Conservation (phyloP, 2,113 vertebrate species). For the Chrysochloris asiatica region DNA sequence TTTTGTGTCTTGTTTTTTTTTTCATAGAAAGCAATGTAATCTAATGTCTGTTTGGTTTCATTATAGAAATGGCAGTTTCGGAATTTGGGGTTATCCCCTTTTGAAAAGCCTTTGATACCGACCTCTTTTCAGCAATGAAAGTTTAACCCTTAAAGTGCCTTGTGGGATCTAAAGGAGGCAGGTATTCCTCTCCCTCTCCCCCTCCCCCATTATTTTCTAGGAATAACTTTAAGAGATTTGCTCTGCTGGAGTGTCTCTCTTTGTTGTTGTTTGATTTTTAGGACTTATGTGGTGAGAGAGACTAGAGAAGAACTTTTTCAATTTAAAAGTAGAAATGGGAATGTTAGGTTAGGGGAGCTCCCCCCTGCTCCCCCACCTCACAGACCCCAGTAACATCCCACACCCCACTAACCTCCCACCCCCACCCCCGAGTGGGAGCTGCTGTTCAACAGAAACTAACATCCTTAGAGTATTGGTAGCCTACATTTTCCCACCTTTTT, state of each 20-base stretch:
- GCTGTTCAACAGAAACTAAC: background rate
- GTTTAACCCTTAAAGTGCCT: slow-evolving; percentile 60
- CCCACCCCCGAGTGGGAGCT: background rate
- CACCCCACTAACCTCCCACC: too few relatives aligned
- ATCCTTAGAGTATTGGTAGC: background rate
- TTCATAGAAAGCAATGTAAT: slow-evolving; percentile 63
- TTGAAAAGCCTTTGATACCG: slow-evolving; percentile 21
- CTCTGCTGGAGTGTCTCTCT: background rate
- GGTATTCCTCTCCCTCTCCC: background rate
- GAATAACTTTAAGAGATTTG: background rate
- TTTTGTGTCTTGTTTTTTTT: background rate
- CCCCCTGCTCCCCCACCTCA: background rate
- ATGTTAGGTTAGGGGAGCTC: background rate
- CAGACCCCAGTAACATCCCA: background rate
- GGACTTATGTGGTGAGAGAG: background rate
- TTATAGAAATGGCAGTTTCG: slow-evolving; percentile 58
- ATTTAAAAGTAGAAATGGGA: background rate
- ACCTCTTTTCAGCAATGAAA: slow-evolving; percentile 16
- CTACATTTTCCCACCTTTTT: background rate
- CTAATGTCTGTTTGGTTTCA: background rate
- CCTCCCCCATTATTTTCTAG: background rate
- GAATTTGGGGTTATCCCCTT: slow-evolving; percentile 24
- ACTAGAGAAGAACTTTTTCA: slow-evolving; percentile 22
- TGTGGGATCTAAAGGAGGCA: background rate
- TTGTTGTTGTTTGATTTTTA: background rate